Evolutionary conservation across 1,140 invertebrate genomes (phyloP), one percentile per base, ranked within the genome.

Genomic region (Ganaspis sp.): DNA sequence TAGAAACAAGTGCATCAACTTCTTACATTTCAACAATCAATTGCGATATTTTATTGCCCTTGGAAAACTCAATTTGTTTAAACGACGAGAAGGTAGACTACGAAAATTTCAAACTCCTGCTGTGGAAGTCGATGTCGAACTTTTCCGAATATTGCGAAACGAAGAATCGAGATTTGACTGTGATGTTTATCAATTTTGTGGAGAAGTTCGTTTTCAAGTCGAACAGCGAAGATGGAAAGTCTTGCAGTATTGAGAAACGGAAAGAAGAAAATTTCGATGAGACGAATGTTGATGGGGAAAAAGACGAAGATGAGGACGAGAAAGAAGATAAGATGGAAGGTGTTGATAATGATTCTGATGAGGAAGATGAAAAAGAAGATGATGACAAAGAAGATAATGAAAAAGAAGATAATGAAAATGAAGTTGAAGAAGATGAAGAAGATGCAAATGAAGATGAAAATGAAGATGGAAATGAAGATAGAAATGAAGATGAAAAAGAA

Each of bases 151-250:
- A 96, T 1, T 95, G 94, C 82, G 96, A 98, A 88, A 90, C 92
- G 0, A 95, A 94, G 85, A 97, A 97, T 85, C 93, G 94, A 78
- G 95, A 97, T 86, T 84, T 98, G 5, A 94, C 95, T 0, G 92
- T 93, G 15, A 81, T 97, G 0, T 96, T 98, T 77, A 92, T 98
- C 17, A 92, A 94, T 70, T 98, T 98, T 87, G 93, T 97, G 49
- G 93, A 95, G 85, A 93, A 54, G 0, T 84, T 88, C 82, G 93
- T 93, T 77, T 91, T 91, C 8, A 92, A 89, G 79, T 85, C 86
- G 0, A 92, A 93, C 81, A 87, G 91, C 8, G 90, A 93, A 42
- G 85, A 90, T 64, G 90, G 91, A 1, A 85, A 87, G 72, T 89
- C 86, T 21, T 92, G 90, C 80, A 92, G 91, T 78, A 92, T 94